These are phyloP conservation scores for Hyposoter dolosus DNA, from an alignment of 2,888 invertebrate genomes.

Conservation along the genomic window DNA sequence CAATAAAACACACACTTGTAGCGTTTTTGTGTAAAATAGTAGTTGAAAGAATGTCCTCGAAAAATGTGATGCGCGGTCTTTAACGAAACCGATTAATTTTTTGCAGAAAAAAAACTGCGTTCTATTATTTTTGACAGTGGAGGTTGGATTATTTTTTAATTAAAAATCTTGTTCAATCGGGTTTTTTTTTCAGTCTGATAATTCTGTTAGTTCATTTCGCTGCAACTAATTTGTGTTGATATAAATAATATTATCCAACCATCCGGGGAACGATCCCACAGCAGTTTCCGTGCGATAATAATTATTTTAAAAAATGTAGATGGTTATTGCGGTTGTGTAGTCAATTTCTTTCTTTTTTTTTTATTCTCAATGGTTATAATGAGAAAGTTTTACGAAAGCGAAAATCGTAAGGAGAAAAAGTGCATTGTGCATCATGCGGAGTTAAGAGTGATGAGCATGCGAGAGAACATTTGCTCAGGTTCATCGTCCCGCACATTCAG, in stretches of 20 bases:
- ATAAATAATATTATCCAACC: not conserved
- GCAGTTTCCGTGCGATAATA: not conserved
- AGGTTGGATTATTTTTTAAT: not conserved
- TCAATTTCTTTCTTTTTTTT: not conserved
- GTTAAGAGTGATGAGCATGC: conserved; percentile 8
- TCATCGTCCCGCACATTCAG: conserved; percentile 19
- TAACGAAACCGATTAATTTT: not conserved
- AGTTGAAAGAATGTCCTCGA: not conserved
- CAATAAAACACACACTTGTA: not conserved
- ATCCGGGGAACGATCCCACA: not conserved
- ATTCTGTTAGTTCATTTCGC: not conserved
- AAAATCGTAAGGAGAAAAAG: conserved; percentile 1
- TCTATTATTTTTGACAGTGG: not conserved
- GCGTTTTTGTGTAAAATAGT: not conserved
- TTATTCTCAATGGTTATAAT: not conserved
- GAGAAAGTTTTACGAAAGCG: not conserved
- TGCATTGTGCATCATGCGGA: not conserved
- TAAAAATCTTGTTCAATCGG: not conserved
- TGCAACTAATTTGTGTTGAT: not conserved
- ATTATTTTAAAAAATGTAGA: not conserved
- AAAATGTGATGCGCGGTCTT: not conserved
- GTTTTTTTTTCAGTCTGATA: not conserved
- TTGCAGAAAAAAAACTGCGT: not conserved
- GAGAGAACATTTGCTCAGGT: conserved; percentile 19
- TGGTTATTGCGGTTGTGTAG: not conserved